Conservation (phyloP, 2,797 vertebrate genomes). For the Channallabes apus region DNA sequence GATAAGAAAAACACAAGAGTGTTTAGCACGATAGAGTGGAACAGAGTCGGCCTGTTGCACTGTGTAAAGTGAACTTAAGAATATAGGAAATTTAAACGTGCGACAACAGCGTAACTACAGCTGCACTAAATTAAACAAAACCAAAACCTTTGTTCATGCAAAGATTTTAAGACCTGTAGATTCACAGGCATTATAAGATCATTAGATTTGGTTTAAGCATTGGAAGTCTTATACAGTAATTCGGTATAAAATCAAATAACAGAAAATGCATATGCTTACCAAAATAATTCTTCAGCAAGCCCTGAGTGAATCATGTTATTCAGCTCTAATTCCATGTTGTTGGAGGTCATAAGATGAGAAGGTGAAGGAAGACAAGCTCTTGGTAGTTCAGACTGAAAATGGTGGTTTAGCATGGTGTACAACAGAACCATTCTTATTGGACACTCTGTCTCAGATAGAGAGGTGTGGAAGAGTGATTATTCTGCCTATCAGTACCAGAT, state of each 20-base stretch:
- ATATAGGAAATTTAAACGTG: neutral
- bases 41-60: no score
- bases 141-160: neutral
- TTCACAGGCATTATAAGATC: neutral
- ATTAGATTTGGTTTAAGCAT: neutral
- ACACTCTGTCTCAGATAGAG: conserved; percentile 50
- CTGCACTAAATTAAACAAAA: neutral
- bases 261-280: neutral
- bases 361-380: neutral
- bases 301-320: neutral
- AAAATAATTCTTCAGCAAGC: neutral
- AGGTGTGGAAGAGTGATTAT: conserved; percentile 26
- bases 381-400: conserved; percentile 11
- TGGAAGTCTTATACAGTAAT: neutral
- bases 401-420: conserved; percentile 20
- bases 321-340: neutral
- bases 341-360: neutral
- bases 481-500: conserved; percentile 25
- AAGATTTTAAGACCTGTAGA: neutral
- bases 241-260: conserved; percentile 10
- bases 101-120: neutral
- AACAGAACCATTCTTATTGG: conserved; percentile 43
- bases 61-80: neutral
- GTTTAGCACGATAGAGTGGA: neutral
- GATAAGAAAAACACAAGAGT: neutral